phyloP scores from a whole-genome alignment of 2,113 vertebrate species.

The Hippolais icterina region DNA sequence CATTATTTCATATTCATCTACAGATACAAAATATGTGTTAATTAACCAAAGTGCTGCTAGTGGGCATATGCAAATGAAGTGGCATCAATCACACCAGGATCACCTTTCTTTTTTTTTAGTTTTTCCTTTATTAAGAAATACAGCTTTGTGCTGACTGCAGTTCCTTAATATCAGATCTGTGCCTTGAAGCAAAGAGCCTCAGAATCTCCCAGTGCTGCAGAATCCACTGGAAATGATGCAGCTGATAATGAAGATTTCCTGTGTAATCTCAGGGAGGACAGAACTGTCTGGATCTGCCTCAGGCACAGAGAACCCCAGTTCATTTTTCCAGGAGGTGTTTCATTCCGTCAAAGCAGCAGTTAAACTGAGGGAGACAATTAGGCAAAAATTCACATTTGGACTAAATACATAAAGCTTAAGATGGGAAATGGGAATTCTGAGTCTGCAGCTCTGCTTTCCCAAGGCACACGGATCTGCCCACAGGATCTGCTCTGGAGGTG shows the following conservation, averaged over 20 bases:
- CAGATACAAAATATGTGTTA: not conserved
- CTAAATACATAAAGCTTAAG: not conserved
- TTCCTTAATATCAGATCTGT: not conserved
- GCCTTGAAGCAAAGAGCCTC: not conserved
- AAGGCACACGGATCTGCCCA: not conserved
- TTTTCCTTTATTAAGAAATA: not conserved
- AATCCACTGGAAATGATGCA: not conserved
- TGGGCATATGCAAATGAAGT: constrained; percentile 39
- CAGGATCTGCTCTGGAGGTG: not conserved
- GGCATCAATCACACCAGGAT: constrained; percentile 8
- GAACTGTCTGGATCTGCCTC: not conserved
- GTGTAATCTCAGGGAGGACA: not conserved
- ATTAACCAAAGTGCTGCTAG: constrained; percentile 30
- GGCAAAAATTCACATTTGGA: not conserved
- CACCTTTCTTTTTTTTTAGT: not conserved
- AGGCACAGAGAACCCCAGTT: not conserved
- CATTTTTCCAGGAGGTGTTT: not conserved
- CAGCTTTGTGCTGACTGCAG: not conserved
- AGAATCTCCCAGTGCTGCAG: not conserved
- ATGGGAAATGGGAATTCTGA: not conserved
- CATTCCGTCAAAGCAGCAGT: not conserved
- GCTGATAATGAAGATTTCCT: not conserved
- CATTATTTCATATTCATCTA: not conserved
- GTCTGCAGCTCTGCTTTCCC: not conserved
- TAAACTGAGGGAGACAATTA: not conserved